Conservation (phyloP, 2,797 vertebrate genomes). For the Cirrhinus mrigala region DNA sequence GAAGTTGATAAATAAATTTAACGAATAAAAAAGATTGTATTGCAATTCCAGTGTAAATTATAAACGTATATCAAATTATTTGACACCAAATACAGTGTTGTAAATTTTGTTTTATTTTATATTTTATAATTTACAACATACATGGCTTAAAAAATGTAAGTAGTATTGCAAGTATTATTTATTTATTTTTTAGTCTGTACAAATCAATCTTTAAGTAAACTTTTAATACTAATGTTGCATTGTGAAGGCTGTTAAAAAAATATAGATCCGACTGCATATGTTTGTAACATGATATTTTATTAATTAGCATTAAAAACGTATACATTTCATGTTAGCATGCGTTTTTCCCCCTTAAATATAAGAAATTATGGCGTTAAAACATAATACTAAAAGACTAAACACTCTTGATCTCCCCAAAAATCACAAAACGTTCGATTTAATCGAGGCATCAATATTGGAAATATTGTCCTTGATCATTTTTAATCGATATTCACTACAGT, state of each 20-base stretch:
- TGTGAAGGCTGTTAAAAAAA: not conserved
- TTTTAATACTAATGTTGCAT: not conserved
- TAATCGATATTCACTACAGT: not conserved
- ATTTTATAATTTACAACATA: not conserved
- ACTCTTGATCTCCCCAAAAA: not conserved
- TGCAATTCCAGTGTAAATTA: not conserved
- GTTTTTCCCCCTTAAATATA: not conserved
- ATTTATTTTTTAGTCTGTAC: too few species aligned
- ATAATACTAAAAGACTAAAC: not conserved
- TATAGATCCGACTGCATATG: not conserved
- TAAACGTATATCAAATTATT: not conserved
- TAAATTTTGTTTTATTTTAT: too few species aligned
- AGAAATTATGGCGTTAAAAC: not conserved
- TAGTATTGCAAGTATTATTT: not conserved
- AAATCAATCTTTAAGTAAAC: not conserved
- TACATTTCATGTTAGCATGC: not conserved
- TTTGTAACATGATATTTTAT: not conserved
- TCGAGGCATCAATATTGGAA: not conserved
- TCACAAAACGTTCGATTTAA: not conserved
- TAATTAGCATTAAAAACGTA: not conserved
- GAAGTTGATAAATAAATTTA: not conserved
- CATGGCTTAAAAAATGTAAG: not conserved
- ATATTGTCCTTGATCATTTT: not conserved
- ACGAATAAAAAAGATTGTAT: not conserved
- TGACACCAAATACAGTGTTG: too few species aligned